These are phyloP conservation scores for Mantis religiosa DNA, from an alignment of 2,888 invertebrate species.

Conservation along the genomic window DNA sequence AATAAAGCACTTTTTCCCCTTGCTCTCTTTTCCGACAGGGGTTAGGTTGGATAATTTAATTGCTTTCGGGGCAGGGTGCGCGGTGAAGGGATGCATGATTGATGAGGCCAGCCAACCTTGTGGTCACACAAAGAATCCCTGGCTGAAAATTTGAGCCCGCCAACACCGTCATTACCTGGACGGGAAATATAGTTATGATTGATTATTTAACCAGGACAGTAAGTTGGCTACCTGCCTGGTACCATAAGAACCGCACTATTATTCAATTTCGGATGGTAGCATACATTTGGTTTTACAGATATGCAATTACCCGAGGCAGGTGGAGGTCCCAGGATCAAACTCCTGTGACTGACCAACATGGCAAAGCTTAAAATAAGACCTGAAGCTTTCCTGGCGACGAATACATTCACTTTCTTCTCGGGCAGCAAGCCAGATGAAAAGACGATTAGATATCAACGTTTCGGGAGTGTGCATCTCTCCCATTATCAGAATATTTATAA, in stretches of 20 bases:
- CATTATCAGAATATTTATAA: no score
- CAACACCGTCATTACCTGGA: not conserved
- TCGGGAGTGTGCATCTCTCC: no score
- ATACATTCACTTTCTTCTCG: no score
- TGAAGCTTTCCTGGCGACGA: no score
- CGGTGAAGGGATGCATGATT: not conserved
- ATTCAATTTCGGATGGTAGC: no score
- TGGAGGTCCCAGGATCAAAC: no score
- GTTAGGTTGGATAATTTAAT: not conserved
- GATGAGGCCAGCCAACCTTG: not conserved
- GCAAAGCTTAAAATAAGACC: no score
- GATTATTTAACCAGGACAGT: not conserved
- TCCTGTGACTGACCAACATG: no score
- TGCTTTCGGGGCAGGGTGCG: not conserved
- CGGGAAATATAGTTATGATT: not conserved
- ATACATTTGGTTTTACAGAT: no score
- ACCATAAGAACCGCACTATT: not conserved
- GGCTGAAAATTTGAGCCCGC: not conserved
- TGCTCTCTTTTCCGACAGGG: not conserved
- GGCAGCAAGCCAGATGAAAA: no score
- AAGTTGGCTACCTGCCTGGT: not conserved
- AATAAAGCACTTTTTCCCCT: not conserved
- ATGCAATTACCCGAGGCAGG: no score
- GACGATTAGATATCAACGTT: no score
- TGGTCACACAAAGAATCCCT: not conserved